Percentiles rank a stretch among this genome's conserved stretches.
Evolutionary conservation across 2,888 invertebrate species (phyloP).

Genomic region (Aphodius granarius): DNA sequence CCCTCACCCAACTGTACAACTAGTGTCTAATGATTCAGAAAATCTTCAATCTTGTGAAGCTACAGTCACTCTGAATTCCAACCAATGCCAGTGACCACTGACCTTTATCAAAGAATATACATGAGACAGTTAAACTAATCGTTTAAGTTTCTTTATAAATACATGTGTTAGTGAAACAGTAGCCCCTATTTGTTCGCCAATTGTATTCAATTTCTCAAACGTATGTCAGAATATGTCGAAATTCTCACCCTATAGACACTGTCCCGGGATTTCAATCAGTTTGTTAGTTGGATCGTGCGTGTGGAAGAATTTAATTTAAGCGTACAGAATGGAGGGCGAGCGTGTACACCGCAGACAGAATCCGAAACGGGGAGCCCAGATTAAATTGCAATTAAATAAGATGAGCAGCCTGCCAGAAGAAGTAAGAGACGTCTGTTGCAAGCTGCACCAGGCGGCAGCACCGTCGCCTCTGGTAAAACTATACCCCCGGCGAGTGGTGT

Average conservation of each 20-base stretch:
- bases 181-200: too few species aligned
- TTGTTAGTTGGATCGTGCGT: not conserved
- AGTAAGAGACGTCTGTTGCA: slow-evolving; percentile 20
- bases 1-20: too few species aligned
- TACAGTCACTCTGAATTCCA: too few species aligned
- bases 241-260: not conserved
- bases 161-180: too few species aligned
- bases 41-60: too few species aligned
- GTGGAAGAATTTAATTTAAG: slow-evolving; percentile 10
- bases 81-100: too few species aligned
- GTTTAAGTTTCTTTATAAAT: too few species aligned
- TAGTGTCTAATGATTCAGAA: too few species aligned
- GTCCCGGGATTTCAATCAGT: not conserved
- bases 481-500: slow-evolving; percentile 27
- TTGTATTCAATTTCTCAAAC: not conserved
- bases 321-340: not conserved
- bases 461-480: not conserved
- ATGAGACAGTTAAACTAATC: too few species aligned
- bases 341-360: not conserved
- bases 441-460: slow-evolving; percentile 17
- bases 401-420: slow-evolving; percentile 16
- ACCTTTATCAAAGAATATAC: too few species aligned
- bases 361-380: slow-evolving; percentile 9
- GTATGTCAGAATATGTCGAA: not conserved
- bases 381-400: slow-evolving; percentile 31